phyloP scores from a whole-genome alignment of 2,797 vertebrate species.

The Ceyx erithaca region DNA sequence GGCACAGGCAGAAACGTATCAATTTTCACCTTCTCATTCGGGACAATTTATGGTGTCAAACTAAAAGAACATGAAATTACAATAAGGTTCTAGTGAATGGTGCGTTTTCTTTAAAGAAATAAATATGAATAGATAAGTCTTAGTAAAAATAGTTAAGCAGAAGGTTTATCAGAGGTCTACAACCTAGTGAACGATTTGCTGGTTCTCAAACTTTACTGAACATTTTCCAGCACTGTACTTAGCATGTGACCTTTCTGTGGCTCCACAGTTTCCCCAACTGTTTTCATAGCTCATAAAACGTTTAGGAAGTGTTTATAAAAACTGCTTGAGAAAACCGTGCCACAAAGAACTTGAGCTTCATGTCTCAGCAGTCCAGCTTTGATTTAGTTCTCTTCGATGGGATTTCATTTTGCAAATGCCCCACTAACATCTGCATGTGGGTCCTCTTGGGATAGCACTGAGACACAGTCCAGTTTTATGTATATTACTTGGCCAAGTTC shows the following conservation, averaged over 20 bases:
- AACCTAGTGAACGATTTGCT: slow-evolving; percentile 1
- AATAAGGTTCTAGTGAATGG: not conserved
- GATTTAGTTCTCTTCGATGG: slow-evolving; percentile 73
- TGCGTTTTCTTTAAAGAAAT: not conserved
- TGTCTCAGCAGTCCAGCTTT: slow-evolving; percentile 70
- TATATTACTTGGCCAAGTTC: slow-evolving; percentile 76
- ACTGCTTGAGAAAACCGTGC: slow-evolving; percentile 71
- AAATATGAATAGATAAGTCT: slow-evolving; percentile 31
- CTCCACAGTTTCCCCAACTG: slow-evolving; percentile 70
- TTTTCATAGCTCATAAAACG: slow-evolving; percentile 79
- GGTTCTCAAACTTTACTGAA: slow-evolving; percentile 34
- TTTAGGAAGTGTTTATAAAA: slow-evolving; percentile 81
- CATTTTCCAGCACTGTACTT: slow-evolving; percentile 73
- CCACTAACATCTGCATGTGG: slow-evolving; percentile 78
- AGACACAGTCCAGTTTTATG: slow-evolving; percentile 66
- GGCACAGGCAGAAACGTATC: not conserved
- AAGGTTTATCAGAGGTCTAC: slow-evolving; percentile 4
- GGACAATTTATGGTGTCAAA: not conserved
- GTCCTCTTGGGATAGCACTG: slow-evolving; percentile 67
- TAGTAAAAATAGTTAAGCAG: slow-evolving; percentile 31
- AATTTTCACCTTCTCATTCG: slow-evolving; percentile 3
- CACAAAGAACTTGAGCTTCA: slow-evolving; percentile 76
- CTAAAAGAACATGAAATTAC: slow-evolving; percentile 11
- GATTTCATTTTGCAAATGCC: slow-evolving; percentile 75
- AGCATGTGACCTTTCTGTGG: slow-evolving; percentile 73